Base-by-base conservation (phyloP, 2,113 vertebrate species). In the Mesoclemmys tuberculata region DNA sequence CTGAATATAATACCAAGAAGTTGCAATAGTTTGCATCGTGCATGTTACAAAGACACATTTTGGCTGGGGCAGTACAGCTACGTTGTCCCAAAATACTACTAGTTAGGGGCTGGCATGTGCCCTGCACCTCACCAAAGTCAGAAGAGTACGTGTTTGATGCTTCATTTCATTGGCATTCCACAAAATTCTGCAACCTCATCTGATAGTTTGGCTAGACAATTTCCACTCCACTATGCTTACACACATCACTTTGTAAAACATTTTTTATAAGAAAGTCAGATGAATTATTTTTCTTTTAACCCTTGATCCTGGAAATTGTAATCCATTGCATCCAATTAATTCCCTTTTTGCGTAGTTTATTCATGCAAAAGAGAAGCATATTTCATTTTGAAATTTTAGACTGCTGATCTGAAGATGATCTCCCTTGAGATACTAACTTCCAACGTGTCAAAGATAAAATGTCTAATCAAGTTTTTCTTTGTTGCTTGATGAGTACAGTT, bases 31-130 rank as follows among this genome's bases (percentile, higher is more conserved):
- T 16, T 79, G 13, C 61, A 75, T 13, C 12, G n/a, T 16, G 21
- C 77, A 0, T 1, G 5, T 71, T 38, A 61, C 9, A 27, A 5
- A 26, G 2, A 8, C n/a, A 77, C 0, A 0, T 1, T 18, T 21
- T 4, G 61, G 56, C 79, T 56, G 12, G 0, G 1, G 29, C 0
- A 0, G 22, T 31, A 38, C 0, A 55, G 18, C 46, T 26, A 48
- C 91, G 31, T 12, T 22, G 48, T 58, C 5, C 55, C 54, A 48
- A 2, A 8, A 48, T 10, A 35, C 27, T 77, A 78, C 14, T 48
- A 3, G 18, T 48, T 24, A 71, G 56, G 31, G 6, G 27, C 27
- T 27, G 55, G 55, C 55, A 56, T 27, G 27, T 61, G 27, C 11
- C 56, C 56, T 61, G 29, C 27, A 61, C 27, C 5, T 61, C 31